Evolutionary conservation across 2,888 invertebrate species (phyloP).

Genomic region (Dynastes hyllus): DNA sequence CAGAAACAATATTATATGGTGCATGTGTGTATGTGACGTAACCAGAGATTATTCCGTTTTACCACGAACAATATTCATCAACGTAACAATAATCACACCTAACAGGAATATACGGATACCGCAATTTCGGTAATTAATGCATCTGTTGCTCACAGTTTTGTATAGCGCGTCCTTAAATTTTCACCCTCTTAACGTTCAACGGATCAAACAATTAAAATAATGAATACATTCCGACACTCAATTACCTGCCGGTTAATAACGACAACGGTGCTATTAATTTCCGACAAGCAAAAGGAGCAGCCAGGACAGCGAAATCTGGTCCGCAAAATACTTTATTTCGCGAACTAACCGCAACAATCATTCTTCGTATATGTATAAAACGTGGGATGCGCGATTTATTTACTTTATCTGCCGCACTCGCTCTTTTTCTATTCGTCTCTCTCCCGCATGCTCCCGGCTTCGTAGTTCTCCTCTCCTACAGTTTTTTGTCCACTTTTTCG

Average conservation of each 20-base stretch:
- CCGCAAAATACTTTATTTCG: slow-evolving; percentile 38
- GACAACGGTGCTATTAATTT: slow-evolving; percentile 38
- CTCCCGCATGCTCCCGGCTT: slow-evolving; percentile 1
- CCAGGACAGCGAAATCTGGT: slow-evolving; percentile 29
- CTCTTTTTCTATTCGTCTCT: slow-evolving; percentile 15
- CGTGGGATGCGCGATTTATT: slow-evolving; percentile 47
- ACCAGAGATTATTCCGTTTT: too few relatives aligned
- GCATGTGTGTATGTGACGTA: too few relatives aligned
- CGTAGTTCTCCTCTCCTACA: slow-evolving; percentile 22
- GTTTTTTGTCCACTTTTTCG: slow-evolving; percentile 47
- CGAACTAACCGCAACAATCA: slow-evolving; percentile 35
- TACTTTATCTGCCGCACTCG: slow-evolving; percentile 35
- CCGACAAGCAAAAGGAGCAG: slow-evolving; percentile 5
- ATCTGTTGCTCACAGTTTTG: slow-evolving; percentile 43
- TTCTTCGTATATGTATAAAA: slow-evolving; percentile 36
- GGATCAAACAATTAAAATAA: slow-evolving; percentile 48
- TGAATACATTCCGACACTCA: slow-evolving; percentile 47
- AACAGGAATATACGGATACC: not conserved
- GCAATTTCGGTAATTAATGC: slow-evolving; percentile 36
- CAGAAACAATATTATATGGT: too few relatives aligned
- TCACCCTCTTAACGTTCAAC: slow-evolving; percentile 41
- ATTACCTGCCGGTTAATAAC: slow-evolving; percentile 41
- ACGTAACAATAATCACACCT: not conserved
- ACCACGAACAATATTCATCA: too few relatives aligned
- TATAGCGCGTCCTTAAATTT: slow-evolving; percentile 34